Percentiles rank a stretch among this genome's conserved stretches.
Evolutionary conservation across 2,797 vertebrate species (phyloP).

Genomic region (Danio aesculapii): DNA sequence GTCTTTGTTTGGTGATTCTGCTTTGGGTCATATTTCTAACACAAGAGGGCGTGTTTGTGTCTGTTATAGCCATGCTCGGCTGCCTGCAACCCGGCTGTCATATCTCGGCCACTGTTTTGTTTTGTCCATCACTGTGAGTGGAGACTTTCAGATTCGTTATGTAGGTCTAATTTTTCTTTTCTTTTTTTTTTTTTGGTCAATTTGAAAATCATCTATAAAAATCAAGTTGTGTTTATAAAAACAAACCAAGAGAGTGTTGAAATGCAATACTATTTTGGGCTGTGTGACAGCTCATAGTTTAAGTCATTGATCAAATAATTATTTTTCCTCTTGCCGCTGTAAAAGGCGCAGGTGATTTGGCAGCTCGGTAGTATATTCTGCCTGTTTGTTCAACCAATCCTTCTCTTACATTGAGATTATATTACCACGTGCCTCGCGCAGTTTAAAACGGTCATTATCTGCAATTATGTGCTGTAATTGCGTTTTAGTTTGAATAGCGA

Average conservation of each 20-base stretch:
- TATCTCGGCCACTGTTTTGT: constrained; percentile 43
- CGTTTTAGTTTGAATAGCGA: constrained; percentile 62
- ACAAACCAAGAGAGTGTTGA: background rate
- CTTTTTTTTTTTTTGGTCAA: background rate
- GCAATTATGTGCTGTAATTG: constrained; percentile 64
- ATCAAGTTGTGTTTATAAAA: background rate
- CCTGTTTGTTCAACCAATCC: constrained; percentile 37
- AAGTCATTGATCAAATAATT: background rate
- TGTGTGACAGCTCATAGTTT: background rate
- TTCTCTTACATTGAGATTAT: constrained; percentile 58
- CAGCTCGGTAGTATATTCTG: constrained; percentile 28
- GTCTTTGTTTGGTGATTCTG: constrained; percentile 60
- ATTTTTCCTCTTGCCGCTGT: background rate
- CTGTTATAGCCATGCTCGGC: constrained; percentile 42
- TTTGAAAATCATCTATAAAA: background rate
- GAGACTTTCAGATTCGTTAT: constrained; percentile 5
- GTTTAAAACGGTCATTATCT: constrained; percentile 59
- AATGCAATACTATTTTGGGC: background rate
- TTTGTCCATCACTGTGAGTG: constrained; percentile 27
- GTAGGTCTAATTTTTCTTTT: too few relatives aligned
- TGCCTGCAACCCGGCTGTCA: constrained; percentile 43
- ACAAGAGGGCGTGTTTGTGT: constrained; percentile 79
- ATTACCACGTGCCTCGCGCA: constrained; percentile 53
- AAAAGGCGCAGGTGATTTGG: background rate
- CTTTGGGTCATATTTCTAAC: constrained; percentile 60